Evolutionary conservation across 2,797 vertebrate species (phyloP).

Genomic region (Darevskia nairensis): DNA sequence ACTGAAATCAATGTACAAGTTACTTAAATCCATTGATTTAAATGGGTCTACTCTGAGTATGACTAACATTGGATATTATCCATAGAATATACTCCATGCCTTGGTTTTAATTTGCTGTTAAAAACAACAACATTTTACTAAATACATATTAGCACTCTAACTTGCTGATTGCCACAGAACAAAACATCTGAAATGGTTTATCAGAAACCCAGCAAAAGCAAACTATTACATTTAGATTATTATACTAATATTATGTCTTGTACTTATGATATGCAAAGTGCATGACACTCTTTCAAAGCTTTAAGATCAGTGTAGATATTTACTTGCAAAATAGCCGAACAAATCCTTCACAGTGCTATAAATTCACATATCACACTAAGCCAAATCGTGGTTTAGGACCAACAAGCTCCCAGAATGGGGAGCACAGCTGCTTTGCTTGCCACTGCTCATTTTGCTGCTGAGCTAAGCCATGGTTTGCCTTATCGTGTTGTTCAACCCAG

Average conservation of each 20-base stretch:
- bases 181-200: conserved; percentile 4
- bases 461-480: too few relatives aligned
- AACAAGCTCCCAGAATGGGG: too few relatives aligned
- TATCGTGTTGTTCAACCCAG: too few relatives aligned
- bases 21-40: too few relatives aligned
- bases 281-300: not conserved
- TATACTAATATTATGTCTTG: not conserved
- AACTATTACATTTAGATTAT: not conserved
- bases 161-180: not conserved
- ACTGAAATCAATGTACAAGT: too few relatives aligned
- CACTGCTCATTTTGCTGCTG: too few relatives aligned
- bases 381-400: not conserved
- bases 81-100: not conserved
- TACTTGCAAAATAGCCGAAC: conserved; percentile 7
- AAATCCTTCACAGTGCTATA: conserved; percentile 16
- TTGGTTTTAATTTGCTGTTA: not conserved
- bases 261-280: conserved; percentile 14
- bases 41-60: too few relatives aligned
- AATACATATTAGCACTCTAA: conserved; percentile 20
- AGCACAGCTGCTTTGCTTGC: too few relatives aligned
- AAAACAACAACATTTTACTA: not conserved
- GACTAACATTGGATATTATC: too few relatives aligned
- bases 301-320: not conserved
- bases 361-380: not conserved
- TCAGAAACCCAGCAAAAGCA: not conserved